These are phyloP conservation scores for Chymomyza caudatula DNA, from an alignment of 2,888 invertebrate genomes.

Conservation along the genomic window DNA sequence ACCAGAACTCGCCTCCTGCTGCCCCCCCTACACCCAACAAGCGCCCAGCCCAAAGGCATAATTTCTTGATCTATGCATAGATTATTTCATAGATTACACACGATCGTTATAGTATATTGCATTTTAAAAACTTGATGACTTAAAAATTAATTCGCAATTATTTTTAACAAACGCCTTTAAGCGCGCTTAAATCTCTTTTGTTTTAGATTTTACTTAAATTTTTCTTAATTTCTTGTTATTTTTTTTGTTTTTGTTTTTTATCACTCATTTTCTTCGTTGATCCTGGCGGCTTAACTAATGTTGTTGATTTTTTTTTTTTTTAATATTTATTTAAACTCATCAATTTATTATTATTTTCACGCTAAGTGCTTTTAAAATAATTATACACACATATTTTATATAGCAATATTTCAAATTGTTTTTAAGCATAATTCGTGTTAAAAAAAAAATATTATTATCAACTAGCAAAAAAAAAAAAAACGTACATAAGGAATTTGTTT, in stretches of 20 bases:
- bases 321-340: slow-evolving; percentile 32
- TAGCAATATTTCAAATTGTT: slow-evolving; percentile 20
- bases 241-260: slow-evolving; percentile 50
- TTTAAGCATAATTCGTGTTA: slow-evolving; percentile 6
- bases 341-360: slow-evolving; percentile 8
- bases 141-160: slow-evolving; percentile 1
- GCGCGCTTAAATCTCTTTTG: slow-evolving; percentile 6
- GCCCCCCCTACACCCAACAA: background rate
- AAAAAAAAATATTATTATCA: slow-evolving; percentile 32
- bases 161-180: slow-evolving; percentile 38
- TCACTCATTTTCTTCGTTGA: slow-evolving; percentile 78
- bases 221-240: slow-evolving; percentile 6
- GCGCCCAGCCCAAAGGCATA: too few relatives aligned
- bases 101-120: slow-evolving; percentile 50
- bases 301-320: slow-evolving; percentile 29
- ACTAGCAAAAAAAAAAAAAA: slow-evolving; percentile 42
- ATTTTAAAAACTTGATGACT: slow-evolving; percentile 31
- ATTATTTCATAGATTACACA: background rate
- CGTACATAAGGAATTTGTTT: background rate
- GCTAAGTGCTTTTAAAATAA: slow-evolving; percentile 5
- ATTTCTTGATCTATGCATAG: too few relatives aligned
- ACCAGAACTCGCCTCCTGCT: background rate
- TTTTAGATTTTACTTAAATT: slow-evolving; percentile 2
- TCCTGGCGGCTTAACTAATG: slow-evolving; percentile 70
- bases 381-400: slow-evolving; percentile 19